phyloP scores from a whole-genome alignment of 2,888 invertebrate species.

The Hedya salicella region DNA sequence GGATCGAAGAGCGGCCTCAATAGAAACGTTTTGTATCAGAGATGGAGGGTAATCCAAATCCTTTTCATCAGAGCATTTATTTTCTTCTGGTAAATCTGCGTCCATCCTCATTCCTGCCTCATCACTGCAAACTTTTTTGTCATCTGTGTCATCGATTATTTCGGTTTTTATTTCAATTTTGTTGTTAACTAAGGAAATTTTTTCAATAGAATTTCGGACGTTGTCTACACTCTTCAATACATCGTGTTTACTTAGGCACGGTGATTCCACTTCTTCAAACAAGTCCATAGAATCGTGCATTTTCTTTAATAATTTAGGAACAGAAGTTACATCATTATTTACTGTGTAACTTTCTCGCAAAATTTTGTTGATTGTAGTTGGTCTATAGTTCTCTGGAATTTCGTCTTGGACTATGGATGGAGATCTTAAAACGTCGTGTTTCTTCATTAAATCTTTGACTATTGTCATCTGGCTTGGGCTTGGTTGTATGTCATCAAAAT shows the following conservation, averaged over 20 bases:
- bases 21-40: not conserved
- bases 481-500: conserved; percentile 60
- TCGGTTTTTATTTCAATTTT: conserved; percentile 45
- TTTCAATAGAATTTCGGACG: conserved; percentile 55
- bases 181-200: conserved; percentile 54
- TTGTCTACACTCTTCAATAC: conserved; percentile 46
- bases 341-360: conserved; percentile 66
- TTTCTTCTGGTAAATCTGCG: not conserved
- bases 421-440: conserved; percentile 59
- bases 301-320: conserved; percentile 53
- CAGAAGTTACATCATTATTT: conserved; percentile 54
- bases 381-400: conserved; percentile 56
- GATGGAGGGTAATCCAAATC: too few species aligned
- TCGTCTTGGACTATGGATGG: conserved; percentile 71
- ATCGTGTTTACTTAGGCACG: conserved; percentile 37
- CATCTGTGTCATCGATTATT: conserved; percentile 7
- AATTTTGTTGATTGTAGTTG: conserved; percentile 66
- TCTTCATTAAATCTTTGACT: conserved; percentile 46
- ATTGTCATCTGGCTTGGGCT: conserved; percentile 48
- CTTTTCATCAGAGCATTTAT: not conserved
- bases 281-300: conserved; percentile 68
- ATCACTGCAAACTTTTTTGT: not conserved
- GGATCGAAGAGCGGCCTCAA: not conserved
- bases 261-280: conserved; percentile 67
- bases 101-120: not conserved